Percentiles rank a stretch among this genome's conserved stretches.
phyloP scores from a whole-genome alignment of 2,113 vertebrate genomes.

The Clupea harengus region DNA sequence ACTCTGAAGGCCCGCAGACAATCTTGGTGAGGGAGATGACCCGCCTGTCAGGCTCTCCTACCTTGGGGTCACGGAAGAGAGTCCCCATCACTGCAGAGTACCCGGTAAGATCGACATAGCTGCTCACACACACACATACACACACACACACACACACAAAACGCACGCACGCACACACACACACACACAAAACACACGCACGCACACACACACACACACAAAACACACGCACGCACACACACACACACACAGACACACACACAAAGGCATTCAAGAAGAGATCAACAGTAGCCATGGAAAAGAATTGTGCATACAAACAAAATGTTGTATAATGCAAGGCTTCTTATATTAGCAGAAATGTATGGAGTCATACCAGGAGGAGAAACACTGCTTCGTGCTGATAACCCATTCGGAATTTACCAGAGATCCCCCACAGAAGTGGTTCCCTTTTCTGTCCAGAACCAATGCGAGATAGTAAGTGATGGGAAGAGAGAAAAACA shows the following conservation, averaged over 20 bases:
- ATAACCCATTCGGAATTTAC: constrained; percentile 93
- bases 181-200: neutral
- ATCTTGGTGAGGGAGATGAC: constrained; percentile 78
- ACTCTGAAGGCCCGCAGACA: constrained; percentile 85
- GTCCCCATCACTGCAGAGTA: constrained; percentile 89
- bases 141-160: constrained; percentile 3
- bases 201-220: neutral
- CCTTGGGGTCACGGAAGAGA: constrained; percentile 77
- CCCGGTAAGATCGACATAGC: constrained; percentile 78
- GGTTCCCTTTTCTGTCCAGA: constrained; percentile 79
- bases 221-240: neutral
- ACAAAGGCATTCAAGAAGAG: neutral
- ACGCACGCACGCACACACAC: neutral
- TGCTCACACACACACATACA: constrained; percentile 53
- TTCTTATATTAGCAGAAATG: neutral
- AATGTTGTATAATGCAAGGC: neutral
- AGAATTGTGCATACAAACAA: neutral
- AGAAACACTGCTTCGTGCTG: constrained; percentile 93
- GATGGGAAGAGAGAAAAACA: neutral
- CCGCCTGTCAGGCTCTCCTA: constrained; percentile 78
- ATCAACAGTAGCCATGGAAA: neutral
- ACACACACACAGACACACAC: neutral
- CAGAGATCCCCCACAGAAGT: constrained; percentile 94
- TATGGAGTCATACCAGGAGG: constrained; percentile 81
- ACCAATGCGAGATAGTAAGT: neutral